Evolutionary conservation across 2,113 vertebrate species (phyloP), one percentile per base, ranked within the genome.

Genomic region (Anhinga anhinga): DNA sequence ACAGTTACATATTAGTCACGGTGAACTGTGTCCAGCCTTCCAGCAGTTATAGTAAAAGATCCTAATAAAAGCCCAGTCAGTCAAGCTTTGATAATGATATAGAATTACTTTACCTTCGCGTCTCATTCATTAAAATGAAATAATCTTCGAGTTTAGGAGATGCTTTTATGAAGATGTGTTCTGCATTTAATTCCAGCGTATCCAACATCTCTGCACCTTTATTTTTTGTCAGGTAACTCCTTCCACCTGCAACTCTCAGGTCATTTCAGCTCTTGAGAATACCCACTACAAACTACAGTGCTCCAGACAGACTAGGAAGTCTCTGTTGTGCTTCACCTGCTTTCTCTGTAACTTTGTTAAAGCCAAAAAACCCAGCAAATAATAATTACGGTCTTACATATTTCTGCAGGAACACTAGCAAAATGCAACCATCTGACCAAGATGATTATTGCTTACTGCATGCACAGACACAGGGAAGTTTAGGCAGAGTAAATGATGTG

Each of bases 341-440:
- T 50, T 83, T 71, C 47, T 44, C 30, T 17, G 45, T 8, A 20
- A 59, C n/a, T 52, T 29, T 10, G 3, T 40, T 10, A 67, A 23
- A 81, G 16, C 8, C 32, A 25, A 38, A 72, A 79, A 5, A 0
- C 0, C 4, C 59, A 19, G 18, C 5, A 71, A 77, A 47, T 15
- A 23, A 0, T 26, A 44, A 50, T 17, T 29, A 77, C 0, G 16
- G 17, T 18, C 62, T 50, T 32, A 7, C 0, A 2, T 4, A 47
- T 10, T 74, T 44, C 79, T 62, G 59, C 55, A 83, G 17, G 45
- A 80, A 27, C 19, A 61, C 34, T 3, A 61, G 7, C 10, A 80
- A 36, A 53, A 40, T 1, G 16, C 36, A 42, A 21, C 10, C 5
- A 1, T 10, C 55, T 58, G 49, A 61, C 34, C 71, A 45, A 30